Base-by-base conservation (phyloP, 2,113 vertebrate species). In the Microcebus ravelobensis region DNA sequence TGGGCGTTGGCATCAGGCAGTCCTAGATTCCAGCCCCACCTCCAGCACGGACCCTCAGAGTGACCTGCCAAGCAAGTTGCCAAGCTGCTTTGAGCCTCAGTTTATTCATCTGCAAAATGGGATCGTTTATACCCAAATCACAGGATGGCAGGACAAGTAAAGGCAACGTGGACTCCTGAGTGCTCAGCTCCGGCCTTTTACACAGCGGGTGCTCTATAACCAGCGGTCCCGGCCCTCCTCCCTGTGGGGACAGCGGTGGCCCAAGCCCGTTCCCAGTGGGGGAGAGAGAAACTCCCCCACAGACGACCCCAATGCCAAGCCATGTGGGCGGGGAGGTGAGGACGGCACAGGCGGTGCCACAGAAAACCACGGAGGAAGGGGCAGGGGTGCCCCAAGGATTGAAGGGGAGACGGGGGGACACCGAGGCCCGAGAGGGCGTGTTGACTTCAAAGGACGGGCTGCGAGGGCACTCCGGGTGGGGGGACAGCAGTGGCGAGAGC, bases 191-290 rank as follows among this genome's bases (percentile, higher is more conserved):
- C 68, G 57, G 42, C 23, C 15, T 52, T 63, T 39, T 2, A 0
- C 0, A 3, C 3, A 17, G 12, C 3, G 71, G 34, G 20, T 25
- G 42, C 45, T 76, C 77, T 63, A 0, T 6, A 39, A 65, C 1
- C 65, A 39, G n/a, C 14, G 27, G 29, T 13, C n/a, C 67, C n/a
- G 31, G 25, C 34, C 4, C 8, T 21, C 36, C 67, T 82, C 31
- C 45, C 17, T 1, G 2, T 34, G n/a, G 45, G 27, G 42, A 25
- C 13, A 18, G 0, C 0, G 0, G 29, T 23, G 42, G 34, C 13
- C 34, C 70, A 93, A 67, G 36, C 63, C 61, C 42, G 27, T 0
- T 65, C 29, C 48, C 73, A 31, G 34, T 0, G 2, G 0, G 3
- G 15, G 27, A 50, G 36, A 67, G 57, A 73, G 42, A 85, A 12